Evolutionary conservation across 2,888 invertebrate genomes (phyloP), one percentile per base, ranked within the genome.

Genomic region (Mactromeris polynyma): DNA sequence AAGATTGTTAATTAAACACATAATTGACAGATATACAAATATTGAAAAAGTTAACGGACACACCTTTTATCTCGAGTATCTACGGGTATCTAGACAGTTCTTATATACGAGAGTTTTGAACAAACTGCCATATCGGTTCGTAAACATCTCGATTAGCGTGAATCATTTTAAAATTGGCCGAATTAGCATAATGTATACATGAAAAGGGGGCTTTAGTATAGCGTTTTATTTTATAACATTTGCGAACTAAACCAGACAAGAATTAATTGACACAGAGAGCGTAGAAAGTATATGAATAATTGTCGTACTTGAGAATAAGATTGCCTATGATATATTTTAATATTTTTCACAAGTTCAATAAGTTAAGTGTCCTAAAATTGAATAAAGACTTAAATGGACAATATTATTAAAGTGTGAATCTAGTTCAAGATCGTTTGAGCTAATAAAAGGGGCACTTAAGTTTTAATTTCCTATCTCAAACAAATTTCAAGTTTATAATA

Each of bases 1-100:
- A 80, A 80, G 58, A 31, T 80, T 81, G 83, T 80, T 89, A 89
- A 89, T 89, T 89, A 86, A 81, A 69, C 80, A 80, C 38, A 83
- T 83, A 86, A 89, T 69, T 83, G 83, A 83, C 86, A 84, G 79
- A n/a, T 33, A 33, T 40, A 77, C 36, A 64, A 64, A 33, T 81
- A 36, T 21, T 38, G 33, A 81, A 54, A 69, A 82, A 78, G 14
- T 46, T n/a, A 51, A 79, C 79, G 38, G 58, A 80, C 85, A 79
- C 85, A 85, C 85, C 78, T 79, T 78, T 31, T 80, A 79, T 64
- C 79, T 58, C 19, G 42, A 40, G 19, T 80, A 19, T 64, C 64
- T 58, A 58, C 2, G 40, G 26, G 38, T 38, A 79, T 17, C 31
- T 64, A 36, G 46, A 33, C 26, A 40, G 26, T 81, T 81, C 51